Base-by-base conservation (phyloP, 2,113 vertebrate species). In the Eira barbara region DNA sequence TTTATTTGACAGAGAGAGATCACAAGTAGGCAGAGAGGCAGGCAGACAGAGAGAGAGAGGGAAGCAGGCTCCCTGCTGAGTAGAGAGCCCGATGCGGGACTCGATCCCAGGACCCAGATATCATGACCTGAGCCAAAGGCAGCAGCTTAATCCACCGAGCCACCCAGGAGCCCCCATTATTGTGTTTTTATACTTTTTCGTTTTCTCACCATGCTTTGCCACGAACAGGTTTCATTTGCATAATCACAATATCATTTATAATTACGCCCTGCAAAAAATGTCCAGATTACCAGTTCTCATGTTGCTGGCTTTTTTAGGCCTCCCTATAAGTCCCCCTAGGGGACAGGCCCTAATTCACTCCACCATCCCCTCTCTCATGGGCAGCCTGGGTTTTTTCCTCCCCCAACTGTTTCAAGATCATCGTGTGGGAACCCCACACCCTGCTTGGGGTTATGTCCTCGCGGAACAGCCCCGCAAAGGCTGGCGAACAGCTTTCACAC, bases 111-210 rank as follows among this genome's bases (percentile, higher is more conserved):
- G n/a, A n/a, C n/a, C n/a, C n/a, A n/a, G n/a, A n/a, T n/a, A n/a
- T n/a, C n/a, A n/a, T n/a, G n/a, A n/a, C n/a, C n/a, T n/a, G n/a
- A n/a, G n/a, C n/a, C n/a, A n/a, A n/a, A n/a, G n/a, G n/a, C n/a
- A n/a, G n/a, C n/a, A n/a, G n/a, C n/a, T n/a, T n/a, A n/a, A n/a
- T n/a, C n/a, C n/a, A n/a, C n/a, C n/a, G n/a, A n/a, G n/a, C n/a
- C n/a, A n/a, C n/a, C n/a, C n/a, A n/a, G n/a, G n/a, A n/a, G n/a
- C n/a, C n/a, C n/a, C n/a, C 55, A 89, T 96, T 80, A 81, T 87
- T 93, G 94, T 96, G 73, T 76, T 89, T 95, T 96, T 89, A 65
- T 79, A 89, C 63, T 59, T 95, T 88, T 91, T 85, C 84, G 63
- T 96, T 95, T 92, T 61, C 63, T 95, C 42, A 69, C 67, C 91